Evolutionary conservation across 2,797 vertebrate species (phyloP).

Genomic region (Phyllotis vaccarum): DNA sequence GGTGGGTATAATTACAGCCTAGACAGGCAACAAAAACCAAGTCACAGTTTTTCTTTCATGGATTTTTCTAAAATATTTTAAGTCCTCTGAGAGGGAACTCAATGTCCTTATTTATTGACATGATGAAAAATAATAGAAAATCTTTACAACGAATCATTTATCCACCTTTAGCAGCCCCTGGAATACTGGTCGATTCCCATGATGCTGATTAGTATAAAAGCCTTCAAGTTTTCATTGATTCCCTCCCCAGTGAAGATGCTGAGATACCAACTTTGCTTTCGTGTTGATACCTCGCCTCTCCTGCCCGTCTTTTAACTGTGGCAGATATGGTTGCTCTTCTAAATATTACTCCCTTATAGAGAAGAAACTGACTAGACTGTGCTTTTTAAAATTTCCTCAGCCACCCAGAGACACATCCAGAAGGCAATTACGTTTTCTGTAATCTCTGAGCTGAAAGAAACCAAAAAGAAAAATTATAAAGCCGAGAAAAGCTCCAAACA

Average conservation of each 20-base stretch:
- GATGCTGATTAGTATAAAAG: background rate
- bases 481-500: slow-evolving; percentile 76
- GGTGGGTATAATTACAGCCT: slow-evolving; percentile 54
- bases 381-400: slow-evolving; percentile 48
- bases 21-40: slow-evolving; percentile 48
- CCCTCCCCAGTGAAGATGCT: background rate
- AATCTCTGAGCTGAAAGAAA: slow-evolving; percentile 68
- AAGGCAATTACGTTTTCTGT: slow-evolving; percentile 68
- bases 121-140: background rate
- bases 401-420: slow-evolving; percentile 67
- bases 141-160: background rate
- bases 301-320: background rate
- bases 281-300: slow-evolving; percentile 33
- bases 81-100: slow-evolving; percentile 44
- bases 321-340: background rate
- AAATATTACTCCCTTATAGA: slow-evolving; percentile 63
- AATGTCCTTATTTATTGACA: background rate
- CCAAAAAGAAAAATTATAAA: slow-evolving; percentile 19
- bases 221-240: background rate
- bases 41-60: slow-evolving; percentile 26
- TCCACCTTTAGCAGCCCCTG: background rate
- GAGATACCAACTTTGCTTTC: background rate
- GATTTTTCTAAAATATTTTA: slow-evolving; percentile 17
- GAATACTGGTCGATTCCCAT: background rate
- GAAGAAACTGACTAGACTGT: slow-evolving; percentile 43